Evolutionary conservation across 2,888 invertebrate genomes (phyloP), one percentile per base, ranked within the genome.

Genomic region (Hemistola chrysoprasaria): DNA sequence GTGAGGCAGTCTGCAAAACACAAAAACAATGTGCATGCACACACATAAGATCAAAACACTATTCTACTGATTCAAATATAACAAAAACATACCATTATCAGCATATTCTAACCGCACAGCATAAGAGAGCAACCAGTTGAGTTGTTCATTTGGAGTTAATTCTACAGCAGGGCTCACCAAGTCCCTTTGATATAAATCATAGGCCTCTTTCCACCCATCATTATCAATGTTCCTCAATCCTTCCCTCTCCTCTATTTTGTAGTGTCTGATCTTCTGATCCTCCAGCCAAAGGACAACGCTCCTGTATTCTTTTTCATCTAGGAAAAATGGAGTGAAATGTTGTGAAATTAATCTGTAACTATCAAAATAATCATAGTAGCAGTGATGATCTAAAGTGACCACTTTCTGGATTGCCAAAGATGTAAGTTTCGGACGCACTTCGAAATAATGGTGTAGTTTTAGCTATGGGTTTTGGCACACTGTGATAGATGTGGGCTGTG

Each of bases 221-320:
- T 90, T 85, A 2, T 90, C 89, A 1, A 94, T 90, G 53, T 94
- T 91, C 26, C 95, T 90, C n/a, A 98, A 76, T 0, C 86, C 90
- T 51, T 91, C 92, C 6, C 97, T 90, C 50, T 96, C 95, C 67
- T 97, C 95, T 40, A 96, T 94, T 68, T 93, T 93, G 58, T 96
- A 97, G 55, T 94, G 93, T 6, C 97, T 92, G 53, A 98, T 97
- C 81, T 96, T 97, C 74, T 97, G 97, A 69, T 97, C 96, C 80
- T 98, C 98, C 37, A 98, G 73, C 98, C 98, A 98, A 1, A 95
- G 80, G 10, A 98, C 91, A 11, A 97, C 89, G 65, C 93, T 94
- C 32, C 95, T 92, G 68, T 96, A 94, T 62, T 95, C 93, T 48
- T 91, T 92, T 55, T 93, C 92, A 86, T 97, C 98, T 98, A 74